These are phyloP conservation scores for Blennius ocellaris DNA, from an alignment of 2,113 vertebrate genomes.

Conservation along the genomic window DNA sequence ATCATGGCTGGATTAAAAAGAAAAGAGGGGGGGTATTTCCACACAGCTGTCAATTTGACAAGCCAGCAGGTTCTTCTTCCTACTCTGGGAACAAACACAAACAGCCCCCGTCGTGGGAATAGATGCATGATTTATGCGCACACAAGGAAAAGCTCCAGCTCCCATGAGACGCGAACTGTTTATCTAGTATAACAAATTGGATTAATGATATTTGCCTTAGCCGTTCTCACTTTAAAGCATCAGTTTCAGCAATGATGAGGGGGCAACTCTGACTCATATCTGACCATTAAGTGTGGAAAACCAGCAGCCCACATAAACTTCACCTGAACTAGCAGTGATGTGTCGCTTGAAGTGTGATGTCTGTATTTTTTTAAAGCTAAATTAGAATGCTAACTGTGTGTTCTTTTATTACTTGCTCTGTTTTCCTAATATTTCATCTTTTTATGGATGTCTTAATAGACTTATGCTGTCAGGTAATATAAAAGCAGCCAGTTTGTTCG, in stretches of 20 bases:
- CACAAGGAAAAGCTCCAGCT: constrained; percentile 47
- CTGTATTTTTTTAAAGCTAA: constrained; percentile 30
- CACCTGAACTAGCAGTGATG: constrained; percentile 28
- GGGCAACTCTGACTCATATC: constrained; percentile 68
- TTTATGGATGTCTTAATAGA: constrained; percentile 44
- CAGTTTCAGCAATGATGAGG: constrained; percentile 48
- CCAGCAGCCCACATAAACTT: constrained; percentile 34
- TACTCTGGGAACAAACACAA: constrained; percentile 47
- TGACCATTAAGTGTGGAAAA: constrained; percentile 45
- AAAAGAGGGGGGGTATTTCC: constrained; percentile 25
- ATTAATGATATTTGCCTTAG: constrained; percentile 68
- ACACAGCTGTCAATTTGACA: constrained; percentile 49
- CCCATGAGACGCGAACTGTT: constrained; percentile 46
- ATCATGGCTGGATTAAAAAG: constrained; percentile 41
- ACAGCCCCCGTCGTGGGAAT: constrained; percentile 40
- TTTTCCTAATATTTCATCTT: constrained; percentile 53
- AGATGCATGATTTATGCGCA: constrained; percentile 52
- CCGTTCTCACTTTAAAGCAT: constrained; percentile 63
- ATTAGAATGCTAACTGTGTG: constrained; percentile 25
- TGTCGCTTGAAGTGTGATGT: constrained; percentile 23
- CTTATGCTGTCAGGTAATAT: constrained; percentile 32
- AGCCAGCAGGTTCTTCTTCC: constrained; percentile 43
- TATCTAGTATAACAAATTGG: constrained; percentile 61
- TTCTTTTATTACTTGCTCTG: constrained; percentile 13
- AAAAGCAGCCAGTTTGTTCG: constrained; percentile 35